Evolutionary conservation across 2,797 vertebrate species (phyloP).

Genomic region (Danio choprae): DNA sequence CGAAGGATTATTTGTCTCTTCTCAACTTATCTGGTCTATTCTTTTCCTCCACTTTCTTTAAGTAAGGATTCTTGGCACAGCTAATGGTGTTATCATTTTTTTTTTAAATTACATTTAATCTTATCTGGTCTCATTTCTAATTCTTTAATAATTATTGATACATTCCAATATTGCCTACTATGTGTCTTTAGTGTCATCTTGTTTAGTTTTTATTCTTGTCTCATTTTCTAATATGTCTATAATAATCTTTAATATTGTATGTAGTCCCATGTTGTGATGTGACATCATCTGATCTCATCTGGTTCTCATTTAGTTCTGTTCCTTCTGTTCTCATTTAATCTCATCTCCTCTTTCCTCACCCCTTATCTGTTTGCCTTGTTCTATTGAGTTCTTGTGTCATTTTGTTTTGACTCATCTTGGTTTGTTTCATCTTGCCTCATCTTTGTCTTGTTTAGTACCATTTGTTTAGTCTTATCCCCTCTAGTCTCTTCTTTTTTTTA

Average conservation of each 20-base stretch:
- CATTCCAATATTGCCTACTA: too few species aligned
- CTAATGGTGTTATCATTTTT: not conserved
- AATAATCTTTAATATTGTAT: too few species aligned
- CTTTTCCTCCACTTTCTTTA: not conserved
- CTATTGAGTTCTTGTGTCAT: not conserved
- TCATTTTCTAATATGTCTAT: too few species aligned
- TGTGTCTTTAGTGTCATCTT: not conserved
- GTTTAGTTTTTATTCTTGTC: not conserved
- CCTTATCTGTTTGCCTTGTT: not conserved
- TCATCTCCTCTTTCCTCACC: not conserved
- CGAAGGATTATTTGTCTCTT: not conserved
- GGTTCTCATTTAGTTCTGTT: not conserved
- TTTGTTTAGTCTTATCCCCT: not conserved
- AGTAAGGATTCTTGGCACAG: not conserved
- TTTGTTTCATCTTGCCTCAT: not conserved
- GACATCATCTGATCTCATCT: constrained; percentile 40
- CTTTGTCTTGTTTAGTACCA: too few species aligned
- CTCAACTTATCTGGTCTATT: not conserved
- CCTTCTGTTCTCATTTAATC: not conserved
- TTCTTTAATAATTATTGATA: too few species aligned
- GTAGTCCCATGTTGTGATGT: not conserved
- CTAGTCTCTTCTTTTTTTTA: not conserved
- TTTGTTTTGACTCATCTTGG: not conserved
- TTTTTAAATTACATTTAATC: not conserved
- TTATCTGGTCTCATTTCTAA: not conserved